Evolutionary conservation across 64 coral and sea anemone species (phyloP).

Genomic region (Stichodactyla mertensii): DNA sequence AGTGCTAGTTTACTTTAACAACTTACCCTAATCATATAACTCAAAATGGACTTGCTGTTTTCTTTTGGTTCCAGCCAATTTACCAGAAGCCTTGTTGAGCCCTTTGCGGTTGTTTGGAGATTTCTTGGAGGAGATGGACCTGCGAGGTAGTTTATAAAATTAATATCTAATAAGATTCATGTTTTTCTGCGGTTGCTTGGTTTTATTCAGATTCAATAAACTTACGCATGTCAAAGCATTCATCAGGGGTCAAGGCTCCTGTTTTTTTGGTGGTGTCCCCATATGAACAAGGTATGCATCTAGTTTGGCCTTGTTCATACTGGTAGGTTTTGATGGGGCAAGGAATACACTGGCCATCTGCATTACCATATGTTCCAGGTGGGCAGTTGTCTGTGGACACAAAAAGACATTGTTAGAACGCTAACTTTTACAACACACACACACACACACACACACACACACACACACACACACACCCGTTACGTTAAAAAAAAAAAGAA

Average conservation of each 20-base stretch:
- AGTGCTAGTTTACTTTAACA: background rate
- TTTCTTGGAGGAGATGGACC: background rate
- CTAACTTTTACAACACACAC: no score
- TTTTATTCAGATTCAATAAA: background rate
- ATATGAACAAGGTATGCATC: background rate
- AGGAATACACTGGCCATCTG: background rate
- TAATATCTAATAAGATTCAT: no score
- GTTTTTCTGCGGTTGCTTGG: no score
- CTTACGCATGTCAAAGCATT: slow-evolving; percentile 3
- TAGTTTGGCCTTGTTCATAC: background rate
- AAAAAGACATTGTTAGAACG: no score
- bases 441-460: no score
- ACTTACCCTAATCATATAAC: background rate
- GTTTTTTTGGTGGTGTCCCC: background rate
- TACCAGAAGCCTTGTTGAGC: background rate
- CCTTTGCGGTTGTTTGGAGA: background rate
- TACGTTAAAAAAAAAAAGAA: background rate
- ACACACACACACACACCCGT: no score
- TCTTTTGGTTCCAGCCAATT: background rate
- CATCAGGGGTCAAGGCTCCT: background rate
- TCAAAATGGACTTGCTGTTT: background rate
- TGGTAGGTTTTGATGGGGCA: slow-evolving; percentile 18
- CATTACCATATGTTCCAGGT: slow-evolving; percentile 6
- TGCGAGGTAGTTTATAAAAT: background rate
- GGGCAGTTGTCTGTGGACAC: background rate